Percentiles rank a stretch among this genome's conserved stretches.
These are phyloP conservation scores for Hartigia nigra DNA, from an alignment of 2,888 invertebrate genomes.

Conservation along the genomic window DNA sequence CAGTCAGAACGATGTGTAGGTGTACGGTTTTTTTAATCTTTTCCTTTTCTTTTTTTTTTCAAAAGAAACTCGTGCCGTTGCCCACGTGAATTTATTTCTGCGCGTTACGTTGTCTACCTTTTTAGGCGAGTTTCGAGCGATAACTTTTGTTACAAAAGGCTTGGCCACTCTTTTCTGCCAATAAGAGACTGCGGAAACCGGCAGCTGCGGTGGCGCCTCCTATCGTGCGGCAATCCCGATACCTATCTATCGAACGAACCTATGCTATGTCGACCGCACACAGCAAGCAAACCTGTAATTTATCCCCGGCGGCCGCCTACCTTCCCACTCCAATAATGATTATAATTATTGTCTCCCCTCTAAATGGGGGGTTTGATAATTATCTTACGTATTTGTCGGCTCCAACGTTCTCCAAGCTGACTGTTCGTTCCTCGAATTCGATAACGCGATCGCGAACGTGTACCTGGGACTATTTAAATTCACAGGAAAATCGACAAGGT, in stretches of 20 bases:
- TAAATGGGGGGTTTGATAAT: conserved; percentile 58
- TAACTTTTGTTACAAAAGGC: neutral
- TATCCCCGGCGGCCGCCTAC: conserved; percentile 58
- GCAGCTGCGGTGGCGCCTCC: conserved; percentile 55
- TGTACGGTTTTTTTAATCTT: neutral
- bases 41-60: neutral
- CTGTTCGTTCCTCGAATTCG: conserved; percentile 6
- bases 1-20: neutral
- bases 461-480: neutral
- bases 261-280: conserved; percentile 57
- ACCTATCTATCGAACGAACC: conserved; percentile 61
- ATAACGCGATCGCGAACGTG: conserved; percentile 3
- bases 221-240: conserved; percentile 54
- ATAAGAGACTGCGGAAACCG: conserved; percentile 54
- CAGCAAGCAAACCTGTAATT: conserved; percentile 61
- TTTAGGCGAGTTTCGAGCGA: neutral
- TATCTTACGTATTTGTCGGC: conserved; percentile 53
- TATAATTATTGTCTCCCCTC: conserved; percentile 63
- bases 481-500: neutral
- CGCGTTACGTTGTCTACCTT: neutral
- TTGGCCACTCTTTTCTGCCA: conserved; percentile 13
- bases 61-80: neutral
- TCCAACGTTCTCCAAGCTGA: conserved; percentile 16
- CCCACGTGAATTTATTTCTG: neutral
- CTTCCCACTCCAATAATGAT: conserved; percentile 61